Evolutionary conservation across 2,113 vertebrate species (phyloP).

Genomic region (Xenopus borealis): DNA sequence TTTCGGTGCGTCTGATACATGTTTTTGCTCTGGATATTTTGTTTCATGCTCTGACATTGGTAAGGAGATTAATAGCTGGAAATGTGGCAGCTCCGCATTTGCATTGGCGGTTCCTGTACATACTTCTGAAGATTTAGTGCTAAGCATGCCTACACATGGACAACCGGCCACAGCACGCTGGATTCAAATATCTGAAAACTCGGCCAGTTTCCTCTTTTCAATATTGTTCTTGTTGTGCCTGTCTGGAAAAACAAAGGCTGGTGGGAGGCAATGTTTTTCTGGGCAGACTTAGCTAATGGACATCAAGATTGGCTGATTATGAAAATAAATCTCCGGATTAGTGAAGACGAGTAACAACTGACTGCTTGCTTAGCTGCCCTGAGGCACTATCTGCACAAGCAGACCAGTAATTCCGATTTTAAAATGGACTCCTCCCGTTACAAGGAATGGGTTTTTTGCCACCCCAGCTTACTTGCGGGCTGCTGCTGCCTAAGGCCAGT

Average conservation of each 20-base stretch:
- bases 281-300: background rate
- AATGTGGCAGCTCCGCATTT: background rate
- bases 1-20: too few relatives aligned
- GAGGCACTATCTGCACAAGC: too few relatives aligned
- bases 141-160: background rate
- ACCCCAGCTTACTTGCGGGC: too few relatives aligned
- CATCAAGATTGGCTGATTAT: too few relatives aligned
- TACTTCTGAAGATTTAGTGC: background rate
- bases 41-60: background rate
- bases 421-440: too few relatives aligned
- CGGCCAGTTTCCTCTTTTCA: background rate
- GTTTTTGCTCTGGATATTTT: background rate
- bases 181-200: background rate
- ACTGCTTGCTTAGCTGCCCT: too few relatives aligned
- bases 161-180: background rate
- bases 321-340: too few relatives aligned
- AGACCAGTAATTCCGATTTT: too few relatives aligned
- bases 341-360: too few relatives aligned
- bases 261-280: background rate
- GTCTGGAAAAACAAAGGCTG: background rate
- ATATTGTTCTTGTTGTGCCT: background rate
- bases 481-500: too few relatives aligned
- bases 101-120: background rate
- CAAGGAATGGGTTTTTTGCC: too few relatives aligned
- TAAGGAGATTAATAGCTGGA: background rate